A percentile compares a stretch with the other conserved stretches of the same genome.
Evolutionary conservation across 2,113 vertebrate genomes (phyloP).

Genomic region (Casuarius casuarius): DNA sequence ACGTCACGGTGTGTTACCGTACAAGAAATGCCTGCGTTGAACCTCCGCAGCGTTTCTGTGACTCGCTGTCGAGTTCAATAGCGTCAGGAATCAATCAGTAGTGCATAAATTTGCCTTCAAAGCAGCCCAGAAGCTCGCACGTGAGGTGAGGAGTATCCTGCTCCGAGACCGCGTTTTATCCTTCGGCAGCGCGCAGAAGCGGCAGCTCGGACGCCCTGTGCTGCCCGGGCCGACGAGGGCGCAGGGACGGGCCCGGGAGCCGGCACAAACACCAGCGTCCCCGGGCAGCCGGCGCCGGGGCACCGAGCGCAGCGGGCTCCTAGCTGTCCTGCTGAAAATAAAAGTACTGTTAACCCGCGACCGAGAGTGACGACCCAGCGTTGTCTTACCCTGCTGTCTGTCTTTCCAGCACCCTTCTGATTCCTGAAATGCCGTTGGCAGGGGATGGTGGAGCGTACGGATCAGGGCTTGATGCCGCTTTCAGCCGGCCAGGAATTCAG

Average conservation of each 20-base stretch:
- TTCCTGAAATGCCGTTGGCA: fast-evolving
- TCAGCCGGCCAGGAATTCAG: fast-evolving
- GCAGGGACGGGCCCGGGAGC: fast-evolving
- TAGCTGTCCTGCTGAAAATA: not conserved
- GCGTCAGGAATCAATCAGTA: not conserved
- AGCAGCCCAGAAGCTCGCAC: not conserved
- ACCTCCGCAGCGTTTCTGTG: not conserved
- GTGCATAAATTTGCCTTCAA: not conserved
- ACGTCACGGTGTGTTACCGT: not conserved
- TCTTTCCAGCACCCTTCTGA: not conserved
- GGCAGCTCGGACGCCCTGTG: fast-evolving
- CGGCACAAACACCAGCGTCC: too few relatives aligned
- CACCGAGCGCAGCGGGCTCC: too few relatives aligned
- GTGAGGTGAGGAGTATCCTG: not conserved
- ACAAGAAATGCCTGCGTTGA: not conserved
- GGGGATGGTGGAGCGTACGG: fast-evolving
- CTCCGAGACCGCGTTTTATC: not conserved
- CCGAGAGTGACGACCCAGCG: fast-evolving
- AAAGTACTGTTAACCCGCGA: not conserved
- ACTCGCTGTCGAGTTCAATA: not conserved
- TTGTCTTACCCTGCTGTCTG: fast-evolving
- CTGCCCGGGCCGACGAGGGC: not conserved
- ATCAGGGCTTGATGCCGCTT: fast-evolving
- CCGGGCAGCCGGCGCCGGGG: too few relatives aligned
- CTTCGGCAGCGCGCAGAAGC: not conserved